Evolutionary conservation across 2,113 vertebrate species (phyloP).

Genomic region (Stegostoma tigrinum): DNA sequence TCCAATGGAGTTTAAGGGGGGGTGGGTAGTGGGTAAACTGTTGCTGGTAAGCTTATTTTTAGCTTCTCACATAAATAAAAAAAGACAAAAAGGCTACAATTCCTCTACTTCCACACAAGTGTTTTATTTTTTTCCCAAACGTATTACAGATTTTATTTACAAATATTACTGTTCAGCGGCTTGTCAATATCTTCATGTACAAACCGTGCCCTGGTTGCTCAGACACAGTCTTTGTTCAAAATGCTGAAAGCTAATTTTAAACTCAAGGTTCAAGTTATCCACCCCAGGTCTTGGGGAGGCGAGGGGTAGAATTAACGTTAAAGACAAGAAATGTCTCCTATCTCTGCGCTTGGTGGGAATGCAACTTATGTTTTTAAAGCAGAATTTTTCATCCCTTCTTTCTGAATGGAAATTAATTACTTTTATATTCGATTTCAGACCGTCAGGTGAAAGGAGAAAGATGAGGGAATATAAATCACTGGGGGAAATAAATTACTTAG

Average conservation of each 20-base stretch:
- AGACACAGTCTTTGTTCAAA: conserved; percentile 16
- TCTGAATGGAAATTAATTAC: background rate
- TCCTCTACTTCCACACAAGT: conserved; percentile 42
- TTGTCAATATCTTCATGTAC: background rate
- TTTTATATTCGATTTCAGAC: background rate
- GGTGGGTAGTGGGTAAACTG: background rate
- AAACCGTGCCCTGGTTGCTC: background rate
- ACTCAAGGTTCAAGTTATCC: background rate
- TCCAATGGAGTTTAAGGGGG: conserved; percentile 68
- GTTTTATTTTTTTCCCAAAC: background rate
- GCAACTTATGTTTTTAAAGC: background rate
- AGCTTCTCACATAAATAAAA: background rate
- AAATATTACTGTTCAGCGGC: background rate
- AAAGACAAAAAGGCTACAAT: conserved; percentile 56
- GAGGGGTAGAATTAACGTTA: background rate
- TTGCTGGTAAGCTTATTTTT: background rate
- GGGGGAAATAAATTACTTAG: background rate
- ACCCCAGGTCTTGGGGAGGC: background rate
- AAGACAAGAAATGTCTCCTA: background rate
- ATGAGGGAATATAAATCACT: too few species aligned
- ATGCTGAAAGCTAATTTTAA: background rate
- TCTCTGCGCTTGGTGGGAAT: background rate
- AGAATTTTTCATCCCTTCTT: background rate
- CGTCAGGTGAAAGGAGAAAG: background rate
- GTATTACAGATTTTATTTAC: background rate